Evolutionary conservation across 2,113 vertebrate species (phyloP).

Genomic region (Melanocharis versteri): DNA sequence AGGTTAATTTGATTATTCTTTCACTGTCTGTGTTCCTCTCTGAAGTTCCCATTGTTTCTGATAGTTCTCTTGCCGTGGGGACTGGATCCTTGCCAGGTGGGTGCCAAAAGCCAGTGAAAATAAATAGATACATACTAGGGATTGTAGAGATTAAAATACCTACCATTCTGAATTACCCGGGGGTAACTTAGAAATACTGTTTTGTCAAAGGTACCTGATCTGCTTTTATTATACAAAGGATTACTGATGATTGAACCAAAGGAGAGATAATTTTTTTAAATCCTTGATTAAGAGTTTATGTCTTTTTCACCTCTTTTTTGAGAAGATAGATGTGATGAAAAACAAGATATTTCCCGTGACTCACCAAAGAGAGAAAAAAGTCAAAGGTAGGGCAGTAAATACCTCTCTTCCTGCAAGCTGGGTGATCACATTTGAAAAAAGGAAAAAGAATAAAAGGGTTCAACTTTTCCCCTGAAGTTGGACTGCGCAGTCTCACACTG

Average conservation of each 20-base stretch:
- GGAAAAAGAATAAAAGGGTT: background rate
- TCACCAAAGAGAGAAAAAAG: background rate
- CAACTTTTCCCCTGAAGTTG: background rate
- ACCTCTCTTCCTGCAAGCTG: background rate
- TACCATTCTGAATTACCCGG: slow-evolving; percentile 34
- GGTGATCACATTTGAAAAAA: background rate
- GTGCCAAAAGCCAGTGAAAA: slow-evolving; percentile 61
- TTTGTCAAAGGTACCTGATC: slow-evolving; percentile 34
- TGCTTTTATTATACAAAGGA: background rate
- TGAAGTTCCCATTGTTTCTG: slow-evolving; percentile 39
- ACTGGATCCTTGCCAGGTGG: slow-evolving; percentile 43
- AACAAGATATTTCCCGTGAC: background rate
- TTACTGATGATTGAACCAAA: background rate
- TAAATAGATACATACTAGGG: slow-evolving; percentile 48
- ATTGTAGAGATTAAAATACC: slow-evolving; percentile 50
- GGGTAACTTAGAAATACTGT: slow-evolving; percentile 20
- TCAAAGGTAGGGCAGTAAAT: background rate
- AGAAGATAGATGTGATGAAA: background rate
- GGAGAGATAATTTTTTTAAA: background rate
- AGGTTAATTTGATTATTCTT: slow-evolving; percentile 32
- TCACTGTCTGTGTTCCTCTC: slow-evolving; percentile 6
- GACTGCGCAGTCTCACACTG: background rate
- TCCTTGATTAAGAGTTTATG: background rate
- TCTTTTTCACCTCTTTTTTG: background rate
- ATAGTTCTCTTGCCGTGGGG: slow-evolving; percentile 10